Percentiles rank a stretch among this genome's conserved stretches.
Evolutionary conservation across 2,888 invertebrate genomes (phyloP).

Genomic region (Brachynemurus nebulosus): DNA sequence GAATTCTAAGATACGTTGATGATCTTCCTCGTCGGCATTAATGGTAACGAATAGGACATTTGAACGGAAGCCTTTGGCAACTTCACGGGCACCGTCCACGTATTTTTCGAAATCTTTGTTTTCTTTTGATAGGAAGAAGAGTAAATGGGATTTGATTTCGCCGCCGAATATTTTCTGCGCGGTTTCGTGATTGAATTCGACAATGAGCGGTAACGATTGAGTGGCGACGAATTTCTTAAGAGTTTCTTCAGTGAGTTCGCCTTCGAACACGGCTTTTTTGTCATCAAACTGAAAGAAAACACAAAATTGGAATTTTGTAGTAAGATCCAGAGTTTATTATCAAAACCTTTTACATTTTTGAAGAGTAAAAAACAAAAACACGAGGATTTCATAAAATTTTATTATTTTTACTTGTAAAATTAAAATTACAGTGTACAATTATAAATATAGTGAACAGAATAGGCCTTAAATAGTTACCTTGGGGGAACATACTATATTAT

Average conservation of each 20-base stretch:
- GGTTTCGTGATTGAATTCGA: constrained; percentile 95
- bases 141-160: constrained; percentile 90
- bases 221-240: constrained; percentile 72
- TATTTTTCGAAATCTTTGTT: constrained; percentile 71
- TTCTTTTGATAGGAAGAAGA: constrained; percentile 89
- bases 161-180: constrained; percentile 98
- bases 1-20: constrained; percentile 96
- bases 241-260: constrained; percentile 43
- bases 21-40: constrained; percentile 89
- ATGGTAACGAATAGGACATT: constrained; percentile 89
- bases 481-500: no score
- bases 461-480: no score
- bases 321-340: no score
- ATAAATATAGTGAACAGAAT: no score
- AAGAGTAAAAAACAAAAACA: no score
- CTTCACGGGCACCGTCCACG: constrained; percentile 60
- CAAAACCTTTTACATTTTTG: no score
- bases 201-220: constrained; percentile 77
- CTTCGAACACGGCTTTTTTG: constrained; percentile 57
- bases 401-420: no score
- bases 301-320: no score
- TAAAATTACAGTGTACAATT: no score
- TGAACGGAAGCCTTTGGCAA: constrained; percentile 83
- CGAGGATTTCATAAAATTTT: no score
- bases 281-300: constrained; percentile 63